Base-by-base conservation (phyloP, 2,113 vertebrate species). In the Tonatia bakeri region DNA sequence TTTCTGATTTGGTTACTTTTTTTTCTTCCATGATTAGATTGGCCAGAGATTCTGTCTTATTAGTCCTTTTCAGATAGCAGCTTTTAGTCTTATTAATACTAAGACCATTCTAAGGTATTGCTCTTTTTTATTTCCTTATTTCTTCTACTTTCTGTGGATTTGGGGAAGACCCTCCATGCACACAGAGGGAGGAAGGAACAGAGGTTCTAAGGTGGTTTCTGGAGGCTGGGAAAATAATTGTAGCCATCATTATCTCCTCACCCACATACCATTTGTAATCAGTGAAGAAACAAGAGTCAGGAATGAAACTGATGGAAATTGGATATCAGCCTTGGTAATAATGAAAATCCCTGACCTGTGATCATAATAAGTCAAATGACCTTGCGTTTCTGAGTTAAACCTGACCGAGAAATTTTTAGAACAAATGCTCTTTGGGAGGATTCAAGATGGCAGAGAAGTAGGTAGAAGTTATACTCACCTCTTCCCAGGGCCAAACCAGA, bases 1-100 rank as follows among this genome's bases (percentile, higher is more conserved):
- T 92, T 96, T 94, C 87, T 97, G 90, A 90, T 87, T 96, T 97
- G 47, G 76, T n/a, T 82, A 40, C 50, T 82, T 52, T 47, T 54
- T 54, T 87, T 50, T 38, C 47, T 83, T 94, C 5, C 52, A 88
- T 95, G 77, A 73, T 94, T 94, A 94, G 45, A 72, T 93, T 93
- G 87, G n/a, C 9, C 31, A 88, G 81, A 69, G 31, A 16, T 79
- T 87, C n/a, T 67, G 69, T 77, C 38, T 84, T 59, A 16, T 89
- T 94, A 73, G 59, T 88, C 14, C 73, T 89, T 95, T 93, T 19
- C 65, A 86, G 81, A 59, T 26, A 87, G 15, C 24, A 79, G n/a
- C 54, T 90, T 93, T 92, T 90, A 43, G 17, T 77, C 95, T 94
- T 80, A 52, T 80, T 59, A 52, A 77, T 90, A 64, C 83, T 9